phyloP scores from a whole-genome alignment of 2,113 vertebrate species.

The Saccopteryx bilineata region DNA sequence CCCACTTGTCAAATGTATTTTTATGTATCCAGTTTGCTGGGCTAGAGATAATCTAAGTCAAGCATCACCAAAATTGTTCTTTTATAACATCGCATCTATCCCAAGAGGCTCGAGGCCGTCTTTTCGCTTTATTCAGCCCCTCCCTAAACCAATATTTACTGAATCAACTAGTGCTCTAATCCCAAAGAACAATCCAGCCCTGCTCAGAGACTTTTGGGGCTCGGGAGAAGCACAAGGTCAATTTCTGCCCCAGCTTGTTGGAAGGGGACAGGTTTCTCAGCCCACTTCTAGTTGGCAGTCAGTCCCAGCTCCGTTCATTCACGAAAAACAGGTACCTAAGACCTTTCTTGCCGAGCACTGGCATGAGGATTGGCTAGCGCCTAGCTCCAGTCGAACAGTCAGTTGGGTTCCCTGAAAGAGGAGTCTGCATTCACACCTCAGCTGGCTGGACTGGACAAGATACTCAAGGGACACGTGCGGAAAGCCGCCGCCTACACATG shows the following conservation, averaged over 20 bases:
- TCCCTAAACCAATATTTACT: conserved; percentile 54
- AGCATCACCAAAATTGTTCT: conserved; percentile 7
- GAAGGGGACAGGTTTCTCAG: background rate
- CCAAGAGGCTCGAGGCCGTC: background rate
- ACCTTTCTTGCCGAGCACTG: background rate
- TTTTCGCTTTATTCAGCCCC: background rate
- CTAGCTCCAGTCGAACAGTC: background rate
- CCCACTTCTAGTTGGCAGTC: background rate
- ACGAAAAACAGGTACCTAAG: conserved; percentile 22
- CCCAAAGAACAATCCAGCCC: background rate
- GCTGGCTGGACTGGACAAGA: fast-evolving
- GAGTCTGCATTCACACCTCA: background rate
- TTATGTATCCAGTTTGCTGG: background rate
- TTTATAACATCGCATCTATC: conserved; percentile 36
- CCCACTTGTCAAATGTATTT: background rate
- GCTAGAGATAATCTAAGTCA: conserved; percentile 25
- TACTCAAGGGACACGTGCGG: background rate
- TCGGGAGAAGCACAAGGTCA: background rate
- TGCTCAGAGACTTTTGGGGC: background rate
- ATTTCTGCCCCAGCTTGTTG: background rate
- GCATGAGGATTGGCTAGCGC: background rate
- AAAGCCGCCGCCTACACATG: background rate
- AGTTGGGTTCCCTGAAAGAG: background rate
- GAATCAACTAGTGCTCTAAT: background rate
- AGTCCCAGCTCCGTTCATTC: background rate